Conservation (phyloP, 2,113 vertebrate species). For the Nyctereutes procyonoides region DNA sequence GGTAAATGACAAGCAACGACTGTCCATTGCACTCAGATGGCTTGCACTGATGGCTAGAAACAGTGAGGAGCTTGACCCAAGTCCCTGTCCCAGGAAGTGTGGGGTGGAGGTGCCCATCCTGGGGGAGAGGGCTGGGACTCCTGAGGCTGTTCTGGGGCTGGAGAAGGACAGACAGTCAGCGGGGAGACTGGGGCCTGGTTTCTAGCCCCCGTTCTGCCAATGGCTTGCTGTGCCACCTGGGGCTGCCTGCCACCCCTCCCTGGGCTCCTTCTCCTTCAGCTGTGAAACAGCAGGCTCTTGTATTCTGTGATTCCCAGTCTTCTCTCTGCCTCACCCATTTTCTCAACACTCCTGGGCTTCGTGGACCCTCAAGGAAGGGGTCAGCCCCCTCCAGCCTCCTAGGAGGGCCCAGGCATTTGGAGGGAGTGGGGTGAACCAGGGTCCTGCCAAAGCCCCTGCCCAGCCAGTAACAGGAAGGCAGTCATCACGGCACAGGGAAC, state of each 20-base stretch:
- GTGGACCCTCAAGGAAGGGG: background rate
- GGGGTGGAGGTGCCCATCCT: too few relatives aligned
- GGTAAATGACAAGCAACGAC: background rate
- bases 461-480: constrained; percentile 79
- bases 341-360: background rate
- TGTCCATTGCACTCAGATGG: background rate
- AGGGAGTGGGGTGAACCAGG: background rate
- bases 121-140: background rate
- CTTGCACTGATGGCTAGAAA: background rate
- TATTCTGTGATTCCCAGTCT: background rate
- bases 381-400: background rate
- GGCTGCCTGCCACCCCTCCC: background rate
- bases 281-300: background rate
- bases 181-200: background rate
- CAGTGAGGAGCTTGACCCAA: background rate
- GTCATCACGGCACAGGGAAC: constrained; percentile 64
- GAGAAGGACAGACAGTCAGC: background rate
- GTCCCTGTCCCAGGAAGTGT: background rate
- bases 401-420: background rate
- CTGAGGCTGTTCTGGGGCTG: background rate
- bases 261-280: constrained; percentile 3
- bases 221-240: background rate
- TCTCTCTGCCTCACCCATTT: background rate
- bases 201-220: background rate
- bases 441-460: constrained; percentile 41